Evolutionary conservation across 2,113 vertebrate species (phyloP), one percentile per base, ranked within the genome.

Genomic region (Catagonus wagneri): DNA sequence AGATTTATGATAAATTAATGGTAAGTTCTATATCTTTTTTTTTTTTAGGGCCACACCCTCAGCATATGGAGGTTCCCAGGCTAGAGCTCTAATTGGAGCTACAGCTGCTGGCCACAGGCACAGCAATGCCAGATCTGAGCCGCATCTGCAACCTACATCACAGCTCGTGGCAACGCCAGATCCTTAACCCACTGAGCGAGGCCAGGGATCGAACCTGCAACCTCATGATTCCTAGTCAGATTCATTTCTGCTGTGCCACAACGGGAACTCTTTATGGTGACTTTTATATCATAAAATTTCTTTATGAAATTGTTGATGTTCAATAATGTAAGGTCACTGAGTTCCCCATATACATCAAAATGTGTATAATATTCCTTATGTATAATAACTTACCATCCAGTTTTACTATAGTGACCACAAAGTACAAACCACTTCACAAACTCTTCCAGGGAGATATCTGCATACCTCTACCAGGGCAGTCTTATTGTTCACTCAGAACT

Each of bases 1-100:
- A 88, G 27, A 90, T 78, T 90, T 93, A 72, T 50, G 68, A 22
- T 61, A 83, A 95, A 79, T 83, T 65, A 94, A 27, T 80, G 10
- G 4, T 81, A 23, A 84, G 5, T 81, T 83, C 13, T 86, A 4
- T 89, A 81, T 85, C 8, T 44, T 44, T 44, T 44, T 6, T 44
- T 44, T 44, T 44, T 4, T 44, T 44, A 44, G 44, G 44, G 44
- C 44, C 44, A 44, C 44, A 44, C 44, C 44, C 44, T 44, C 44
- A 8, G 4, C 8, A 44, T 44, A 8, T 44, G 44, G 44, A 44
- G 44, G 44, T 44, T 44, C 44, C 44, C 44, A 44, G 44, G 44
- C 44, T 44, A 44, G 44, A 8, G 44, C 5, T 44, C 44, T 44
- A 44, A 44, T 44, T 44, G 44, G 44, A 44, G 44, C 44, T 44